phyloP scores from a whole-genome alignment of 2,888 invertebrate genomes.

The Choristoneura rosaceana region DNA sequence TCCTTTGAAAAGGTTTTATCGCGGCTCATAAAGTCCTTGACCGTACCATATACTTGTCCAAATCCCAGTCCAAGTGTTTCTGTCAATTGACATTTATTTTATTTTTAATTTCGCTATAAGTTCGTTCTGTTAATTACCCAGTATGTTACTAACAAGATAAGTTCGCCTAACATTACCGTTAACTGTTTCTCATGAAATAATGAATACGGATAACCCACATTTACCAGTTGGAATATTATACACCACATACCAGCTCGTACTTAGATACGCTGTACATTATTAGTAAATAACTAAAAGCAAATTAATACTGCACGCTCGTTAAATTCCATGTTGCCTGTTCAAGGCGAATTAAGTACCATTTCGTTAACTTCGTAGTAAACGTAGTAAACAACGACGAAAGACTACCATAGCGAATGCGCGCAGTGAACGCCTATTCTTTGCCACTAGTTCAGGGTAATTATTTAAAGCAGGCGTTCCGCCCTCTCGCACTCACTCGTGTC shows the following conservation, averaged over 20 bases:
- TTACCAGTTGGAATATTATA: background rate
- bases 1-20: too few relatives aligned
- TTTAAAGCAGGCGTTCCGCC: constrained; percentile 36
- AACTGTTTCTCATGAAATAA: constrained; percentile 28
- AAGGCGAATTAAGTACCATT: constrained; percentile 10
- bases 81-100: too few relatives aligned
- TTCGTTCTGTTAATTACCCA: background rate
- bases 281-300: background rate
- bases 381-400: background rate
- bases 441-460: constrained; percentile 35
- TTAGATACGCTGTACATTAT: constrained; percentile 12
- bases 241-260: background rate
- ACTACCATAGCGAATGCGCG: constrained; percentile 10
- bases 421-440: constrained; percentile 13
- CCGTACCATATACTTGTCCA: too few relatives aligned
- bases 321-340: constrained; percentile 9
- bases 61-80: too few relatives aligned
- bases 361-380: background rate
- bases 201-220: constrained; percentile 1
- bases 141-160: background rate
- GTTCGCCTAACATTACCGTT: background rate
- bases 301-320: constrained; percentile 10
- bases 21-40: too few relatives aligned
- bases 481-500: constrained; percentile 15
- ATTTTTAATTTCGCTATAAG: background rate